Evolutionary conservation across 2,888 invertebrate genomes (phyloP), one percentile per base, ranked within the genome.

Genomic region (Lithophane semibrunnea): DNA sequence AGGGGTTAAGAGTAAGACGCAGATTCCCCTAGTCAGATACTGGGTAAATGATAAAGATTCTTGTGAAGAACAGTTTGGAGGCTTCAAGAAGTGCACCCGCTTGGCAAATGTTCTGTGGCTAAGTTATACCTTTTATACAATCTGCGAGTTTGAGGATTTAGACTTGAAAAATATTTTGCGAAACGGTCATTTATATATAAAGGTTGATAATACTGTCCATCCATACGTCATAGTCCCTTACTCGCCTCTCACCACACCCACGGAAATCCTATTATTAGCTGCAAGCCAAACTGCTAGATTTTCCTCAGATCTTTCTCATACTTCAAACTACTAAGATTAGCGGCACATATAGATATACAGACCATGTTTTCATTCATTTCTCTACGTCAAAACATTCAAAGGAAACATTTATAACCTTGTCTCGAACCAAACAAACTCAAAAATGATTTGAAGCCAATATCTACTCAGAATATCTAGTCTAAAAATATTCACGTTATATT

Each of bases 371-470:
- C 61, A 86, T 83, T 52, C 18, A 74, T 83, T 64, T 74, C 64
- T 71, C 29, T 49, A 63, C 72, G 68, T 69, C 80, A 78, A 71
- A 79, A 86, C 80, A 83, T 56, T 58, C 44, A 24, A 58, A 71
- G 61, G 69, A 82, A 75, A 75, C 64, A 87, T 74, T 76, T 84
- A 79, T 75, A 79, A 84, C 54, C 68, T 73, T 73, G 72, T 67
- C 77, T 64, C 54, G 56, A 76, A 80, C n/a, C 72, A 79, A 80
- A 88, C 86, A 80, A 74, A 71, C 64, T 82, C 54, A 61, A 77
- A 29, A 86, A 79, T 75, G 60, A 83, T 83, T 83, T 77, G 72
- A 75, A 79, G 86, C 73, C 70, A 86, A 79, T 77, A 83, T 77
- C 58, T 63, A 83, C 76, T 88, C 63, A 21, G 63, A 72, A 79